phyloP scores from a whole-genome alignment of 2,888 invertebrate genomes.

The Gymnoscelis rufifasciata region DNA sequence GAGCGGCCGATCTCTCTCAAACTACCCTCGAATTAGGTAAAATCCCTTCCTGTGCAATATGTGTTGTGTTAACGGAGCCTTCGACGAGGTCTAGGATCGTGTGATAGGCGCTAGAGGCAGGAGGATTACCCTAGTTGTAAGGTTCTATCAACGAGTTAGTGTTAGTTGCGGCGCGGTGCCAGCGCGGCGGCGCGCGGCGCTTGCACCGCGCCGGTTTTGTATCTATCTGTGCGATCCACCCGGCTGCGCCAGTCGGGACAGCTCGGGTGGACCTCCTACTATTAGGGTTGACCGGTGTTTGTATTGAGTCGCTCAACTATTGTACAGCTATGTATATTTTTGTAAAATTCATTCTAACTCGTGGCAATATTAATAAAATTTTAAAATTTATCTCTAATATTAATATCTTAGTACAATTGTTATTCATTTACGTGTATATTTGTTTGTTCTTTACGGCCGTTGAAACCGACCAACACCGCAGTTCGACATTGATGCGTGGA shows the following conservation, averaged over 20 bases:
- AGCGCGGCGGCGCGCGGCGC: constrained; percentile 17
- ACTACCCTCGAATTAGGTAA: constrained; percentile 33
- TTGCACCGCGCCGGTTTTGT: constrained; percentile 19
- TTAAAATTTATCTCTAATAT: constrained; percentile 65
- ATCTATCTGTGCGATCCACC: constrained; percentile 15
- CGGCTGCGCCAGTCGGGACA: constrained; percentile 3
- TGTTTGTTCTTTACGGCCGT: constrained; percentile 21
- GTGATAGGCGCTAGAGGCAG: constrained; percentile 37
- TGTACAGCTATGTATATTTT: constrained; percentile 77
- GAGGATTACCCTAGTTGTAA: constrained; percentile 48
- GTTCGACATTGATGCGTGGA: constrained; percentile 7
- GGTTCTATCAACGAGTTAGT: constrained; percentile 75
- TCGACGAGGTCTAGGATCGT: constrained; percentile 42
- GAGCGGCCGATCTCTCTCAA: constrained; percentile 24
- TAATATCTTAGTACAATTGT: constrained; percentile 70
- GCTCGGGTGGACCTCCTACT: constrained; percentile 12
- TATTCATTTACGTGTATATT: constrained; percentile 37
- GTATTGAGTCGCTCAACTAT: constrained; percentile 67
- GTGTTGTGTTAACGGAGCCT: constrained; percentile 34
- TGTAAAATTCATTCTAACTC: constrained; percentile 74
- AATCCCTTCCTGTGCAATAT: constrained; percentile 39
- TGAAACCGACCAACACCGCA: constrained; percentile 4
- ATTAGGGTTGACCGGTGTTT: constrained; percentile 51
- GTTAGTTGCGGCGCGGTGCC: constrained; percentile 42
- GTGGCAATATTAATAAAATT: constrained; percentile 72